Conservation (phyloP, 2,113 vertebrate species). For the Rhinogobius similis region DNA sequence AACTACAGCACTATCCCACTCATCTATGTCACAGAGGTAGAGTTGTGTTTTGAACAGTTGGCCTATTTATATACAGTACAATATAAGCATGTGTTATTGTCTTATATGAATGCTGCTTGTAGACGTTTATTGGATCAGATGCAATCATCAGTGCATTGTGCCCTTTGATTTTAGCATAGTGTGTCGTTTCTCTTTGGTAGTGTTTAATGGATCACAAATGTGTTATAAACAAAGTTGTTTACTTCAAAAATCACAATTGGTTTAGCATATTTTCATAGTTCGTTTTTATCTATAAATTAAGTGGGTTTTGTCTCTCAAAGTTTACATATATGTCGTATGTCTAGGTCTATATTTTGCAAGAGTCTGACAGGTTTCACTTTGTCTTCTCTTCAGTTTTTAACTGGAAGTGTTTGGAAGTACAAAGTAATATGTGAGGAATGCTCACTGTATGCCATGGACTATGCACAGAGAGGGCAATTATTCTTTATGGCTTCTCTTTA, state of each 20-base stretch:
- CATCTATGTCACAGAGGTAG: constrained; percentile 74
- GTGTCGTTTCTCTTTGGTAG: neutral
- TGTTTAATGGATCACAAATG: neutral
- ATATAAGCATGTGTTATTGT: neutral
- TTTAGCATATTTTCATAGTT: neutral
- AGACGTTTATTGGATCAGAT: neutral
- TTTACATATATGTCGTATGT: neutral
- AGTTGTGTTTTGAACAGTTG: constrained; percentile 5
- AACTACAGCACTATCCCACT: constrained; percentile 64
- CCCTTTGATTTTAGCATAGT: neutral
- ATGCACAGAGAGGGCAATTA: neutral
- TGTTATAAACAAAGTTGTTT: neutral
- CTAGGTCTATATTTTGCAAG: neutral
- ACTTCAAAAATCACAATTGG: neutral
- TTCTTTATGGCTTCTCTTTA: constrained; percentile 2
- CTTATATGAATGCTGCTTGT: neutral
- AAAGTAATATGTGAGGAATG: constrained; percentile 47
- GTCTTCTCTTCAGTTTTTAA: neutral
- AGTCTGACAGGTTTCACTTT: constrained; percentile 49
- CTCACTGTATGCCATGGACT: neutral
- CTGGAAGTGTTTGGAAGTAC: constrained; percentile 6
- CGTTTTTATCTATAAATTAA: neutral
- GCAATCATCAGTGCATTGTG: neutral
- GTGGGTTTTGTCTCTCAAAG: neutral
- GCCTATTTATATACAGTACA: too few species aligned